Base-by-base conservation (phyloP, 2,797 vertebrate species). In the Sebastiscus tertius region DNA sequence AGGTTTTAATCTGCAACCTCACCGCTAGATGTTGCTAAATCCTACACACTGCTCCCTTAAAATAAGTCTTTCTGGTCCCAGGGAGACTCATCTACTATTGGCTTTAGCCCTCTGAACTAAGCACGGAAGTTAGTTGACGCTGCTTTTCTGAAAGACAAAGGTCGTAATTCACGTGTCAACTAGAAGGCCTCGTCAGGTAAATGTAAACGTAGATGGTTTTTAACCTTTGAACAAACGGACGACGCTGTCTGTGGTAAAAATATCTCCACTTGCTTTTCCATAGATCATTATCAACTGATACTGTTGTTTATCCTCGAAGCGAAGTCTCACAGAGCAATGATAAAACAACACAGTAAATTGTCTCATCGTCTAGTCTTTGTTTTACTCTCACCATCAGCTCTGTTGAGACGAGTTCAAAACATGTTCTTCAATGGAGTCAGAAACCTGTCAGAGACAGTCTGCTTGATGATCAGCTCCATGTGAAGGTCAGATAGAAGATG, bases 401-500 rank as follows among this genome's bases (percentile, higher is more conserved):
- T 42, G 36, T 24, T 60, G 13, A 70, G 67, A 61, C 14, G 36
- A 74, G 66, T 24, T 79, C 70, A 80, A 68, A 81, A 67, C 26
- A 6, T 31, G 39, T 65, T 75, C 26, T 62, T 81, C 31, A 70
- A 8, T 26, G 36, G 36, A 75, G 73, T 88, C 36, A 73, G 39
- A 82, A 81, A 80, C 18, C 71, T 59, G 70, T 86, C 77, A 82
- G 27, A 84, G 68, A 73, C 49, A 29, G 42, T 75, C 66, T 69
- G 55, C 73, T 69, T 72, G 80, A 86, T 68, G 71, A 78, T 87
- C 64, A 33, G 29, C 55, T 64, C 63, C 31, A 62, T 33, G 62
- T 75, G 72, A 88, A 91, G 77, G 87, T 90, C 84, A 83, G 74
- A 55, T 24, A 22, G 69, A 75, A 84, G 84, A 82, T 64, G 65